These are phyloP conservation scores for Tychaedon coryphoeus DNA, from an alignment of 2,113 vertebrate species.

Conservation along the genomic window DNA sequence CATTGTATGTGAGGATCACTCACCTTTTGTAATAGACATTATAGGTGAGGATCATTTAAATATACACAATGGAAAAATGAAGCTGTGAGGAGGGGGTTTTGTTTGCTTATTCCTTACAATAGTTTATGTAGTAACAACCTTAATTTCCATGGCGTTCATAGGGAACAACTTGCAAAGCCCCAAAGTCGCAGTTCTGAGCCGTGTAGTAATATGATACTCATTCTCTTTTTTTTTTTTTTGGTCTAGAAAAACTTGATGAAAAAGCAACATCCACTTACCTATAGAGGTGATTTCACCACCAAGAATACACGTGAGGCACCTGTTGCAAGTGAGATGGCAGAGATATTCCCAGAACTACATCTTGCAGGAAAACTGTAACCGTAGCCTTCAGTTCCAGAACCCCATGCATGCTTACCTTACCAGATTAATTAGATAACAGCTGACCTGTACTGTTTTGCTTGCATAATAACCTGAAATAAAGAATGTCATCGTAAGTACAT, in stretches of 20 bases:
- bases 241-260: background rate
- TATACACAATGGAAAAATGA: background rate
- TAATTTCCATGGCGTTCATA: background rate
- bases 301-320: background rate
- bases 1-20: background rate
- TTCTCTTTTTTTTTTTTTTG: background rate
- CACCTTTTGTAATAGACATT: background rate
- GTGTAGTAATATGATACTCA: background rate
- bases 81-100: background rate
- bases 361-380: background rate
- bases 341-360: background rate
- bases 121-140: background rate
- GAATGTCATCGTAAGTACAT: background rate
- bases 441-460: background rate
- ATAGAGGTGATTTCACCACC: background rate
- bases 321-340: background rate
- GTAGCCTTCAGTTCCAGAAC: background rate
- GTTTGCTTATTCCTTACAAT: background rate
- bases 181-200: background rate
- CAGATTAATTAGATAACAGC: background rate
- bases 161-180: background rate
- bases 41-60: background rate
- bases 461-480: slow-evolving; percentile 24
- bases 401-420: background rate
- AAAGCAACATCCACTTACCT: background rate